These are phyloP conservation scores for Philopotamus ludificatus DNA, from an alignment of 1,140 invertebrate genomes.

Conservation along the genomic window DNA sequence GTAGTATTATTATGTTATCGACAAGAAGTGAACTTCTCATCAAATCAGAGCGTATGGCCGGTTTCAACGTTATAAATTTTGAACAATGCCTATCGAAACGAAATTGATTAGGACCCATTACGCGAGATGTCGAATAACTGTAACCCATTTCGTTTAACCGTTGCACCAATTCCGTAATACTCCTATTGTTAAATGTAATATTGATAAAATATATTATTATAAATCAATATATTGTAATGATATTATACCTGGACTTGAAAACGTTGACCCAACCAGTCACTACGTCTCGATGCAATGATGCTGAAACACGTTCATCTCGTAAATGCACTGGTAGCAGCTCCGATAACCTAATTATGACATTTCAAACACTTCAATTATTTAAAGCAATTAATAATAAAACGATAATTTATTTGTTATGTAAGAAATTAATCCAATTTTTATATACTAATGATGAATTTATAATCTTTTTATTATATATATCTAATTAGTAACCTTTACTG, in stretches of 20 bases:
- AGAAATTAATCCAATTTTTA: no score
- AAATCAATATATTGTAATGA: neutral
- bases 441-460: no score
- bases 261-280: constrained; percentile 77
- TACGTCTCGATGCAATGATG: constrained; percentile 59
- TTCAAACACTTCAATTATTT: neutral
- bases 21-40: constrained; percentile 61
- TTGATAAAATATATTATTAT: neutral
- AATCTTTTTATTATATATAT: no score
- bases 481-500: no score
- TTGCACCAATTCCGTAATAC: constrained; percentile 50
- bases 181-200: constrained; percentile 42
- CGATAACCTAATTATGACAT: constrained; percentile 50
- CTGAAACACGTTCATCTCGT: constrained; percentile 62
- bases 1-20: constrained; percentile 60
- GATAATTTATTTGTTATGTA: constrained; percentile 16
- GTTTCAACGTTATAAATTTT: constrained; percentile 66
- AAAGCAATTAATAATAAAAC: no score
- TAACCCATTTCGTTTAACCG: constrained; percentile 50
- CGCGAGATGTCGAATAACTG: constrained; percentile 51
- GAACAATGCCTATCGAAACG: constrained; percentile 70
- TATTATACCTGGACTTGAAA: constrained; percentile 61
- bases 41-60: constrained; percentile 57
- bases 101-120: constrained; percentile 57
- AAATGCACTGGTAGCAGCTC: constrained; percentile 68